Percentiles rank a stretch among this genome's conserved stretches.
phyloP scores from a whole-genome alignment of 2,888 invertebrate genomes.

The Dorcus hopei region DNA sequence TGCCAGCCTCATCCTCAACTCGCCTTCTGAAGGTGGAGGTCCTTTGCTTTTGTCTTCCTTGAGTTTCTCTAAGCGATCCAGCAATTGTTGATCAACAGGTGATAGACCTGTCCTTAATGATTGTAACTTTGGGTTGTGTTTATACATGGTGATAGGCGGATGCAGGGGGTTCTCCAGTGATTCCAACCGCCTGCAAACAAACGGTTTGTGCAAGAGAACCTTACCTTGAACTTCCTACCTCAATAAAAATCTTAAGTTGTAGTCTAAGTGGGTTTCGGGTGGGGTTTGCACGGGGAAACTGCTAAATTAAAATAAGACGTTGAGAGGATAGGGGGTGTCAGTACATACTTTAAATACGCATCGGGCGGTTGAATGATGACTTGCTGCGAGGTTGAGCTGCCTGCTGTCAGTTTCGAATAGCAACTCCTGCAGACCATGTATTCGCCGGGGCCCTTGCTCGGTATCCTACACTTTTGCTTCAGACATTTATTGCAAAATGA shows the following conservation, averaged over 20 bases:
- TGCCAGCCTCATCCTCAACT: conserved; percentile 63
- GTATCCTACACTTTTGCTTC: conserved; percentile 64
- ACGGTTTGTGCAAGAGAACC: too few relatives aligned
- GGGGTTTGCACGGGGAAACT: too few relatives aligned
- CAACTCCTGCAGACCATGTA: conserved; percentile 65
- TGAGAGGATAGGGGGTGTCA: too few relatives aligned
- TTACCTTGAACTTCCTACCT: too few relatives aligned
- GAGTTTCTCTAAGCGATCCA: conserved; percentile 65
- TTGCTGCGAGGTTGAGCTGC: conserved; percentile 23
- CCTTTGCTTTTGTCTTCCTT: conserved; percentile 55
- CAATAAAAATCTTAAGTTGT: background rate
- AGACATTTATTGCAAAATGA: conserved; percentile 82
- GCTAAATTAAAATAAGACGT: too few relatives aligned
- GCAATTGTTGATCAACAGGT: conserved; percentile 60
- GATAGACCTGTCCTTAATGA: conserved; percentile 48
- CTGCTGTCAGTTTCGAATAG: conserved; percentile 44
- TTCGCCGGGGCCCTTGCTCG: conserved; percentile 59
- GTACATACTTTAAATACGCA: conserved; percentile 56
- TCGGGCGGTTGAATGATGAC: conserved; percentile 51
- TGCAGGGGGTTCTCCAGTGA: conserved; percentile 55
- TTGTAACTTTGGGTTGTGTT: conserved; percentile 44
- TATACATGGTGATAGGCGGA: conserved; percentile 57
- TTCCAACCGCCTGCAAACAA: conserved; percentile 49
- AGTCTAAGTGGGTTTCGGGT: too few relatives aligned
- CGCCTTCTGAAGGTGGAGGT: conserved; percentile 58